Conservation (phyloP, 2,113 vertebrate species). For the Antechinus flavipes region DNA sequence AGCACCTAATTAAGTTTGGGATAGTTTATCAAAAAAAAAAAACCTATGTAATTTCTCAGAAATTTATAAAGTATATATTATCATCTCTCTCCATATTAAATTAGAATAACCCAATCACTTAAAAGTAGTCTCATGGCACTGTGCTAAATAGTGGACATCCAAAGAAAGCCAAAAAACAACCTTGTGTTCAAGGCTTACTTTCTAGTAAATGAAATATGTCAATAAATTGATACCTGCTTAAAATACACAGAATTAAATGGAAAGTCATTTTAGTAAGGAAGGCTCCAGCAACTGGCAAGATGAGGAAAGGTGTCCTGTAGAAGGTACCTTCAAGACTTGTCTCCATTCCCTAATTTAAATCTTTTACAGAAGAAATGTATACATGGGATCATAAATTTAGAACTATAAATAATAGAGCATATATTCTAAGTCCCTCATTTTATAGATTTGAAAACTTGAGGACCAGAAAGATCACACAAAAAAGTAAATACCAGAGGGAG, state of each 20-base stretch:
- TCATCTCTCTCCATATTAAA: not conserved
- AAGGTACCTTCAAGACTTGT: not conserved
- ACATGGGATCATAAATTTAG: not conserved
- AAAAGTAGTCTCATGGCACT: not conserved
- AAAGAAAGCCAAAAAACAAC: not conserved
- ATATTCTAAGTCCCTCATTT: not conserved
- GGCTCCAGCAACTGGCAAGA: not conserved
- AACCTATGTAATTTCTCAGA: not conserved
- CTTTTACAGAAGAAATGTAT: not conserved
- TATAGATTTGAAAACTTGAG: not conserved
- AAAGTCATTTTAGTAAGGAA: not conserved
- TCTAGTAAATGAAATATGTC: not conserved
- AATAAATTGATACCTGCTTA: not conserved
- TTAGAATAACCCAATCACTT: not conserved
- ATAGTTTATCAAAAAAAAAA: not conserved
- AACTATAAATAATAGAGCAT: not conserved
- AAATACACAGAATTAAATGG: not conserved
- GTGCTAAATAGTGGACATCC: not conserved
- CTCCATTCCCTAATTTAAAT: not conserved
- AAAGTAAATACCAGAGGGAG: not conserved
- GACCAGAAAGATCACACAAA: not conserved
- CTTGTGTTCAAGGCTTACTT: not conserved
- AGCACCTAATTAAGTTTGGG: not conserved
- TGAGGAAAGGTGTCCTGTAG: not conserved
- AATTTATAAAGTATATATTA: not conserved